Conservation (phyloP, 2,888 invertebrate species). For the Palloptera scutellata region DNA sequence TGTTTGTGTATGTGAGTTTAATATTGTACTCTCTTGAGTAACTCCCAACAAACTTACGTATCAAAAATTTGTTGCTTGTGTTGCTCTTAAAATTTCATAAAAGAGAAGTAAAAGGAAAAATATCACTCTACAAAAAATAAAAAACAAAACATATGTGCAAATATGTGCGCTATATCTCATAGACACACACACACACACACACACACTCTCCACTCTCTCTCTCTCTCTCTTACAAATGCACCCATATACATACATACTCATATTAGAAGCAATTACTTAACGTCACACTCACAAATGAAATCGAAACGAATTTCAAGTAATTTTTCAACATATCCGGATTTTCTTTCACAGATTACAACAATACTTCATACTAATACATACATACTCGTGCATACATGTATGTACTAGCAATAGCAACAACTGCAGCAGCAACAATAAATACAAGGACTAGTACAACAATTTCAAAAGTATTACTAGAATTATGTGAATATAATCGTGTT, state of each 20-base stretch:
- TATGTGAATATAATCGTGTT: background rate
- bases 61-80: no score
- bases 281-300: slow-evolving; percentile 27
- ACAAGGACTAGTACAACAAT: background rate
- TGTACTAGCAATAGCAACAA: background rate
- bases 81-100: background rate
- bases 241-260: slow-evolving; percentile 1
- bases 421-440: background rate
- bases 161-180: background rate
- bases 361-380: no score
- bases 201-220: background rate
- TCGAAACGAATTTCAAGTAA: slow-evolving; percentile 23
- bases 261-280: slow-evolving; percentile 30
- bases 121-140: background rate
- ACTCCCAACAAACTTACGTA: no score
- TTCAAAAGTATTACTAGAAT: background rate
- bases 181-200: background rate
- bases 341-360: background rate
- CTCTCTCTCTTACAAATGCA: background rate
- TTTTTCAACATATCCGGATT: slow-evolving; percentile 29
- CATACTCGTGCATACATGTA: no score
- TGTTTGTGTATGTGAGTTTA: background rate
- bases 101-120: background rate
- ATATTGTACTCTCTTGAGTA: background rate
- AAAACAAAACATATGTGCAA: background rate